Conservation (phyloP, 2,888 invertebrate genomes). For the Brachycybe producta region DNA sequence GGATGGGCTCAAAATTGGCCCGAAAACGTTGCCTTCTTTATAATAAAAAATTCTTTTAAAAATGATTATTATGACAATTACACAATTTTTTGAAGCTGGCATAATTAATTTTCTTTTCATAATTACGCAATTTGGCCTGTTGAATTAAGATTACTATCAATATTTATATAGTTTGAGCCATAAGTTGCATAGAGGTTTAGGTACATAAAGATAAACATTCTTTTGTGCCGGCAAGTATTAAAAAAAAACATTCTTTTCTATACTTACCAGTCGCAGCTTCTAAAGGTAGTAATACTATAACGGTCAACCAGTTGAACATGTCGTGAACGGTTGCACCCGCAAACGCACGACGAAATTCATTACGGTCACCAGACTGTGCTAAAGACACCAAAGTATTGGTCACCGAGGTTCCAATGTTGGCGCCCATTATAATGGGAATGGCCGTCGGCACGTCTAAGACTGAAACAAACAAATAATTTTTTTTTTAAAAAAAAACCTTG, state of each 20-base stretch:
- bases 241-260: not conserved
- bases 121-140: too few species aligned
- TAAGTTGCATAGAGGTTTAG: too few species aligned
- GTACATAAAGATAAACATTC: too few species aligned
- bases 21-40: too few species aligned
- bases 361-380: slow-evolving; percentile 33
- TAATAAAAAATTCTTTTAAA: too few species aligned
- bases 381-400: slow-evolving; percentile 42
- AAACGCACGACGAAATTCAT: slow-evolving; percentile 41
- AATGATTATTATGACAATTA: too few species aligned
- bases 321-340: slow-evolving; percentile 44
- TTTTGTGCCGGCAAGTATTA: too few species aligned
- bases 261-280: slow-evolving; percentile 35
- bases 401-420: slow-evolving; percentile 43
- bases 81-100: too few species aligned
- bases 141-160: too few species aligned
- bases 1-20: too few species aligned
- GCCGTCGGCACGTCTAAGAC: slow-evolving; percentile 34
- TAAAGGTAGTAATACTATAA: slow-evolving; percentile 39
- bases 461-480: slow-evolving; percentile 19
- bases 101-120: too few species aligned
- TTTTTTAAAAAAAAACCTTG: not conserved
- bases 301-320: slow-evolving; percentile 43
- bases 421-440: slow-evolving; percentile 43
- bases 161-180: too few species aligned